These are phyloP conservation scores for Notothenia coriiceps DNA, from an alignment of 2,113 vertebrate species.

Conservation along the genomic window DNA sequence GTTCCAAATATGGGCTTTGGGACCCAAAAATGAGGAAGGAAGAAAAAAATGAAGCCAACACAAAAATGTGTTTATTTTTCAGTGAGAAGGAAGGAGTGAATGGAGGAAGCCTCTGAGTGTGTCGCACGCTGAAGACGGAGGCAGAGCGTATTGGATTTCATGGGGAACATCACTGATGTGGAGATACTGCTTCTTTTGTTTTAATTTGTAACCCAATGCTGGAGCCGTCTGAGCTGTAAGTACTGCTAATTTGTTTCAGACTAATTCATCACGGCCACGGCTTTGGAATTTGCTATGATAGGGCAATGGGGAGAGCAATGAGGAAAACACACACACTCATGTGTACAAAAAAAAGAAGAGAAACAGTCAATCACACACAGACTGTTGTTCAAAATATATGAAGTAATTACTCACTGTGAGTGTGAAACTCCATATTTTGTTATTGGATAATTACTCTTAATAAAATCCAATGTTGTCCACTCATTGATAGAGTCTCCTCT, in stretches of 20 bases:
- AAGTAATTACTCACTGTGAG: constrained; percentile 2
- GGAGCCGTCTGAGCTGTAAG: constrained; percentile 81
- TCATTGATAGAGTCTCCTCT: background rate
- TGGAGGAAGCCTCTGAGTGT: constrained; percentile 62
- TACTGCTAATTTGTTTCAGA: constrained; percentile 79
- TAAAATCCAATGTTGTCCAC: constrained; percentile 5
- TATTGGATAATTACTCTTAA: constrained; percentile 19
- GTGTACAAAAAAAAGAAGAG: constrained; percentile 15
- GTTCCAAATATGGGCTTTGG: background rate
- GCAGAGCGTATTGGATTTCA: constrained; percentile 77
- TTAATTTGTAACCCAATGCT: constrained; percentile 83
- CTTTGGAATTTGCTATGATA: constrained; percentile 70
- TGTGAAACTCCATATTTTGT: background rate
- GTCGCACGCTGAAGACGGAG: constrained; percentile 50
- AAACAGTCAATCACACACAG: constrained; percentile 6
- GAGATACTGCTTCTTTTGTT: constrained; percentile 81
- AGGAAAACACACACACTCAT: constrained; percentile 21
- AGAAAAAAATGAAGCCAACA: no score
- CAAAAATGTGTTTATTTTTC: background rate
- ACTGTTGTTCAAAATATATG: constrained; percentile 20
- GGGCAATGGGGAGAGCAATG: constrained; percentile 61
- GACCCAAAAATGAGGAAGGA: no score
- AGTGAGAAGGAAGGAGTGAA: constrained; percentile 39
- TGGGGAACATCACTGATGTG: constrained; percentile 76
- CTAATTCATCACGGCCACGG: constrained; percentile 76